Evolutionary conservation across 2,888 invertebrate species (phyloP), one percentile per base, ranked within the genome.

Genomic region (Temnothorax rugatulus): DNA sequence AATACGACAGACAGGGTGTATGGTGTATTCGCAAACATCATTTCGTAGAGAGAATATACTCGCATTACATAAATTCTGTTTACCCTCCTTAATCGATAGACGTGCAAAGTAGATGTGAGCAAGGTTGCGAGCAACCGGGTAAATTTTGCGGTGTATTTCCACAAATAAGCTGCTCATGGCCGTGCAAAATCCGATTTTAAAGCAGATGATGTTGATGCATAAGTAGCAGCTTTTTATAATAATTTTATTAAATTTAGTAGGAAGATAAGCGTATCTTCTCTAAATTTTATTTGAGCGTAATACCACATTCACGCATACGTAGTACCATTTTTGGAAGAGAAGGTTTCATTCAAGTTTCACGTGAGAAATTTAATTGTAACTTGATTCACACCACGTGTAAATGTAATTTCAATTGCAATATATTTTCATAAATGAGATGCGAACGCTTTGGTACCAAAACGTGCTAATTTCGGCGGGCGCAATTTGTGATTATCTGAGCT

Each of bases 41-140:
- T 79, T 79, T 9, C n/a, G 59, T 11, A 38, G 38, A 68, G 66
- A 68, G 66, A 79, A 79, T 73, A 73, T 59, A 73, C 59, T n/a
- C 21, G 59, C 18, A 59, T 79, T 47, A 73, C 34, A 79, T 25
- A 79, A 79, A 79, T 59, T 79, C 47, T 79, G 73, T 73, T 79
- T 71, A 47, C 47, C 4, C 25, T 59, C 34, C 59, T 73, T 79
- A 79, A 79, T 79, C 59, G 71, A 71, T 69, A 69, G 25, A 68
- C 44, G 38, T 13, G 34, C 18, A 44, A 47, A 44, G 21, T 57
- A 34, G 34, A 68, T 47, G 34, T 47, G 73, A 59, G 79, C 25
- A n/a, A 61, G 61, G 59, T 79, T 25, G 59, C 59, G 57, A 69
- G 11, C 38, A 61, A n/a, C 9, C 47, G 44, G 13, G 29, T 41